phyloP scores from a whole-genome alignment of 2,113 vertebrate genomes.

The Alligator mississippiensis region DNA sequence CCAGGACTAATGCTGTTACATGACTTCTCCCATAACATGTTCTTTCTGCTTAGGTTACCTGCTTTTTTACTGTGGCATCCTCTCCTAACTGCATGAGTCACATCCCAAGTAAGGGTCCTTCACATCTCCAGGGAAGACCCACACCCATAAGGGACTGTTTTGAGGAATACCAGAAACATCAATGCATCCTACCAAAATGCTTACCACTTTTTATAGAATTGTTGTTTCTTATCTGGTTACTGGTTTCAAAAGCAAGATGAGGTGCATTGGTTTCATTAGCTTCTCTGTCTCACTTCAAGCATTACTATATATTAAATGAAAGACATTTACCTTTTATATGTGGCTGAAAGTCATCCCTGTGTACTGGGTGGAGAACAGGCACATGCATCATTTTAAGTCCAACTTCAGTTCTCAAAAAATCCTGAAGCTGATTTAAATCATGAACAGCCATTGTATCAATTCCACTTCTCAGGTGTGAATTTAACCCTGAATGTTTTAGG shows the following conservation, averaged over 20 bases:
- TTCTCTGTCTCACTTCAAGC: not conserved
- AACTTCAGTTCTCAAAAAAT: not conserved
- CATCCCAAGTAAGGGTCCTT: not conserved
- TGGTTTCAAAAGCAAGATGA: not conserved
- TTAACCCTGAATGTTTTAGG: not conserved
- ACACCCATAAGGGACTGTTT: not conserved
- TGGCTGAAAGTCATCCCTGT: not conserved
- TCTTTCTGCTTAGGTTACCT: not conserved
- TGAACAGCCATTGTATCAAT: not conserved
- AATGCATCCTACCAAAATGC: not conserved
- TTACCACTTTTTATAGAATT: not conserved
- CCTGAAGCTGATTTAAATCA: not conserved
- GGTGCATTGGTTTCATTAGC: not conserved
- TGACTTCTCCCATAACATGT: not conserved
- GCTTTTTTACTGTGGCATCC: not conserved
- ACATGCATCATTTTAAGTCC: not conserved
- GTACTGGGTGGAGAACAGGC: not conserved
- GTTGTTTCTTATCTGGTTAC: not conserved
- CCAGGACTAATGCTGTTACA: not conserved
- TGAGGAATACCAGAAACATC: not conserved
- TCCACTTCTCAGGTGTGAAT: not conserved
- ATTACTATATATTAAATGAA: no score
- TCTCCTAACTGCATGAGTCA: not conserved
- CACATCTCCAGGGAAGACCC: not conserved
- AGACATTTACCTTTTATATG: no score